These are phyloP conservation scores for Aegithalos caudatus DNA, from an alignment of 2,113 vertebrate genomes.

Conservation along the genomic window DNA sequence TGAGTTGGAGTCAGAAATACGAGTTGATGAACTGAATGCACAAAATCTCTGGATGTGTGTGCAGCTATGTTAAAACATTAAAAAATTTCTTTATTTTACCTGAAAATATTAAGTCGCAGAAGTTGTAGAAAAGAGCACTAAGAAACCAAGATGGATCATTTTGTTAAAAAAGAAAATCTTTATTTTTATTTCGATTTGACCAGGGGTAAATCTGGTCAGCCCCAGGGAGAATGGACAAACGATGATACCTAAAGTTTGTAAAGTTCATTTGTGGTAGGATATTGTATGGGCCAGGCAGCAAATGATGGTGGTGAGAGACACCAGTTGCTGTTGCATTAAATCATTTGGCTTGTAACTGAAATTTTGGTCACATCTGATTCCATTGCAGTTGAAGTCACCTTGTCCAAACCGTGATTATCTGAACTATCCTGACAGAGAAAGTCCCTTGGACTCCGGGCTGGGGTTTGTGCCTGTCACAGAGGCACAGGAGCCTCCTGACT, in stretches of 20 bases:
- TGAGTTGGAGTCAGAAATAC: background rate
- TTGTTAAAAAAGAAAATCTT: background rate
- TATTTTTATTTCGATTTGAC: background rate
- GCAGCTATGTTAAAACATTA: background rate
- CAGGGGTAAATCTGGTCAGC: background rate
- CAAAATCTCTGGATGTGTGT: background rate
- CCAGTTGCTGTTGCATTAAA: background rate
- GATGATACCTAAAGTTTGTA: too few species aligned
- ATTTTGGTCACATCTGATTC: background rate
- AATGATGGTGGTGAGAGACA: background rate
- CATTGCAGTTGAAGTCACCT: background rate
- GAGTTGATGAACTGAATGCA: background rate
- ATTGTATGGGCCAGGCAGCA: background rate
- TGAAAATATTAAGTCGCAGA: background rate
- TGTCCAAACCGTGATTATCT: background rate
- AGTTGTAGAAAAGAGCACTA: background rate
- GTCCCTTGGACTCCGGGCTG: background rate
- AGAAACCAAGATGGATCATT: background rate
- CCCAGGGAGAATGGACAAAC: background rate
- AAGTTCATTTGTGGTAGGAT: background rate
- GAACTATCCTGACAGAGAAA: too few species aligned
- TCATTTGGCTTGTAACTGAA: rapidly evolving
- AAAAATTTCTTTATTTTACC: background rate
- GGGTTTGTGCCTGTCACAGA: background rate
- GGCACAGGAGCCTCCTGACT: background rate